Evolutionary conservation across 2,113 vertebrate species (phyloP).

Genomic region (Rafetus swinhoei): DNA sequence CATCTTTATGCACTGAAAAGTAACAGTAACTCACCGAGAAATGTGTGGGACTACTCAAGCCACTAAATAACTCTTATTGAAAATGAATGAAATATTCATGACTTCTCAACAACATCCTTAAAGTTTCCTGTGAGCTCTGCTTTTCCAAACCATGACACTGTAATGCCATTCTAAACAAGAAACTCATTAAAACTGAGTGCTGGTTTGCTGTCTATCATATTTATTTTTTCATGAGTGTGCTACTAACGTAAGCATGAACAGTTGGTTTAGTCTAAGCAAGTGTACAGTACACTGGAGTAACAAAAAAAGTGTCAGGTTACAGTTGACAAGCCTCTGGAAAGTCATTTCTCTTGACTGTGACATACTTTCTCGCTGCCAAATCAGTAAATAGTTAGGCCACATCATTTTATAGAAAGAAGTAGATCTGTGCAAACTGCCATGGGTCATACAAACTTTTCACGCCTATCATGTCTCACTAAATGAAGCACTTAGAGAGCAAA

Average conservation of each 20-base stretch:
- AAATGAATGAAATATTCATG: background rate
- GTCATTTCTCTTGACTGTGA: background rate
- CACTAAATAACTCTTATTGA: background rate
- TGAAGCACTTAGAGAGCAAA: background rate
- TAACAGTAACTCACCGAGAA: background rate
- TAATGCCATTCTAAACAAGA: background rate
- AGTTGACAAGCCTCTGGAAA: background rate
- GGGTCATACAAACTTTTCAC: background rate
- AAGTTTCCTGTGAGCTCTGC: background rate
- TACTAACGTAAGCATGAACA: background rate
- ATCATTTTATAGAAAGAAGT: background rate
- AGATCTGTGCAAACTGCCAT: background rate
- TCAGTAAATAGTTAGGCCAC: background rate
- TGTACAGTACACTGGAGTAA: accelerated
- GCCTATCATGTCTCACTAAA: conserved; percentile 12
- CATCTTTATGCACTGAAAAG: background rate
- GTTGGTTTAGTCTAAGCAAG: background rate
- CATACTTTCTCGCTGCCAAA: background rate
- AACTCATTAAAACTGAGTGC: background rate
- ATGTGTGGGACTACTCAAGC: background rate
- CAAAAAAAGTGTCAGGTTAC: background rate
- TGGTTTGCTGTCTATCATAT: background rate
- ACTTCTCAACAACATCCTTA: background rate
- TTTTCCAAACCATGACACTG: background rate
- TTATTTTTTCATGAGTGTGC: conserved; percentile 3